Conservation (phyloP, 2,888 invertebrate species). For the Prosopocoilus inquinatus region DNA sequence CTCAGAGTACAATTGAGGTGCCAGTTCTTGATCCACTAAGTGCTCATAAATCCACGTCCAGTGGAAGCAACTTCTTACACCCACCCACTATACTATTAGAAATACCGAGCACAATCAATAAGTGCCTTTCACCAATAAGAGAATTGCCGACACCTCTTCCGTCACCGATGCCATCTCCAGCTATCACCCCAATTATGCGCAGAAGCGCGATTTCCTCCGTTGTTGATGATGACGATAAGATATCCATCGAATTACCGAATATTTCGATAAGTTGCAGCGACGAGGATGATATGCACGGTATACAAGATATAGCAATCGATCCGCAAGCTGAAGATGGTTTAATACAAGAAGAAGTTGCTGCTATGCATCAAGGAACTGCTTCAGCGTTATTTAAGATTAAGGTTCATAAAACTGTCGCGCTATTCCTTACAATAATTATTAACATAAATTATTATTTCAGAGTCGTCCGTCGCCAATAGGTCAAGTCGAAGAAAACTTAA, state of each 20-base stretch:
- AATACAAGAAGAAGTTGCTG: constrained; percentile 48
- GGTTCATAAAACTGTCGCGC: constrained; percentile 7
- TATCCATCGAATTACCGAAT: constrained; percentile 50
- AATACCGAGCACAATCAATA: constrained; percentile 71
- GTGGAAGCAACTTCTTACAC: constrained; percentile 64
- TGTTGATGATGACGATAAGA: constrained; percentile 54
- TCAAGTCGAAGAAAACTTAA: constrained; percentile 40
- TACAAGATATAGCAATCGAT: constrained; percentile 47
- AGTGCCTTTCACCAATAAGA: constrained; percentile 77
- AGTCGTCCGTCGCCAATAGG: constrained; percentile 55
- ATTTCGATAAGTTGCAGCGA: constrained; percentile 41
- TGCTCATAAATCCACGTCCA: constrained; percentile 60
- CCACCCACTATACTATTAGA: constrained; percentile 75
- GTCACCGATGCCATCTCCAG: constrained; percentile 69
- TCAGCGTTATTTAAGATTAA: constrained; percentile 26
- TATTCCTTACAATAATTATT: constrained; percentile 5
- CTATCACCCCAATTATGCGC: constrained; percentile 65
- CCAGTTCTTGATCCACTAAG: constrained; percentile 68
- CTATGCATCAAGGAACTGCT: constrained; percentile 39
- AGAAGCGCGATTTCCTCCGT: constrained; percentile 40
- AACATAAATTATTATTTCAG: constrained; percentile 46
- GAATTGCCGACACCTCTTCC: constrained; percentile 76
- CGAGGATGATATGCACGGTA: constrained; percentile 44
- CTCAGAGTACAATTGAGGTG: constrained; percentile 55
- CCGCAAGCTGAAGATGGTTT: constrained; percentile 50